These are phyloP conservation scores for Chunga burmeisteri DNA, from an alignment of 2,113 vertebrate species.

Conservation along the genomic window DNA sequence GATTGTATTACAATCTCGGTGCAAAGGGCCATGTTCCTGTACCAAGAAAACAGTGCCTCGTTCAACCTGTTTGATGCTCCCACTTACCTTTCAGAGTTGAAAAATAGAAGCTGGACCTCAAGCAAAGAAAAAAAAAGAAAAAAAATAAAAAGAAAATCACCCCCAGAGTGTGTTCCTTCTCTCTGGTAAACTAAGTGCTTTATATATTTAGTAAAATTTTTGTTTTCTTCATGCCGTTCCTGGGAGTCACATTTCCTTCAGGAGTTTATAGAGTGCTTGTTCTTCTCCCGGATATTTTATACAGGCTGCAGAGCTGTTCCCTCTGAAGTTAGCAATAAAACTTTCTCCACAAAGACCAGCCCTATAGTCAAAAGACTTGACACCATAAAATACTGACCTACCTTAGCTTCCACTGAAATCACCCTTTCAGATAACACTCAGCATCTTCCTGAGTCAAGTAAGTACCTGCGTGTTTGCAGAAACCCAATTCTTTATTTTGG, in stretches of 20 bases:
- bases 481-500: background rate
- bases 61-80: slow-evolving; percentile 77
- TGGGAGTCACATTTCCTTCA: background rate
- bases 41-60: slow-evolving; percentile 71
- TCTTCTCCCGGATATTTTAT: slow-evolving; percentile 2
- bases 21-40: slow-evolving; percentile 74
- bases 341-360: background rate
- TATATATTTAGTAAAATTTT: background rate
- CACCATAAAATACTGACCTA: background rate
- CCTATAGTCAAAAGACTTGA: background rate
- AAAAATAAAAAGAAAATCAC: background rate
- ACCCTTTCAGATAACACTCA: background rate
- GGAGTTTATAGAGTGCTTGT: background rate
- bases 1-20: slow-evolving; percentile 81
- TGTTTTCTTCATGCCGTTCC: background rate
- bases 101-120: slow-evolving; percentile 24
- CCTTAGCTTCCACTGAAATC: background rate
- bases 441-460: background rate
- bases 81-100: slow-evolving; percentile 56
- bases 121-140: background rate
- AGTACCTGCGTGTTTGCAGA: background rate
- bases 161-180: background rate
- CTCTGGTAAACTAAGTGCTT: background rate
- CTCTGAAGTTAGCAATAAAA: background rate
- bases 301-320: background rate